These are phyloP conservation scores for Alloscopus bannaensis DNA, from an alignment of 2,888 invertebrate species.

Conservation along the genomic window DNA sequence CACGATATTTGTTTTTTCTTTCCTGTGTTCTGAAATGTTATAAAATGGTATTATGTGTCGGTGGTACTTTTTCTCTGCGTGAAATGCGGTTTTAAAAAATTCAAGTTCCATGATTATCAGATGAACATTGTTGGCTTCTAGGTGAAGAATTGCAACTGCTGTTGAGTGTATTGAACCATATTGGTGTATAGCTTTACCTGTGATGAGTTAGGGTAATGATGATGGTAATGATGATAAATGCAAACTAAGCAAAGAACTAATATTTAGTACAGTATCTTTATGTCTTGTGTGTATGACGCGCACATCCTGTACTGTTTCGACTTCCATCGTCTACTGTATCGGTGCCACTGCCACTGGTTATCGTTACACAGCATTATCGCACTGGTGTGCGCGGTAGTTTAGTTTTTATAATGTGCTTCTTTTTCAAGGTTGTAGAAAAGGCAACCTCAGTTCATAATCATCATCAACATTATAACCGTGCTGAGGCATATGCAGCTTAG, in stretches of 20 bases:
- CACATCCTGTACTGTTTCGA: slow-evolving; percentile 20
- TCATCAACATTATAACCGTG: no score
- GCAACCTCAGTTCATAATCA: no score
- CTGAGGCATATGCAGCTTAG: no score
- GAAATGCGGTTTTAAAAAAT: no score
- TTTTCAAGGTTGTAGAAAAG: slow-evolving; percentile 31
- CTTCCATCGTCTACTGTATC: slow-evolving; percentile 10
- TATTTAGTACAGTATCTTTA: slow-evolving; percentile 23
- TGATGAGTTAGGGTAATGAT: neutral
- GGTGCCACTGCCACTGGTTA: slow-evolving; percentile 22
- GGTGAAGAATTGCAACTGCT: neutral
- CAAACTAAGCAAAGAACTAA: slow-evolving; percentile 24
- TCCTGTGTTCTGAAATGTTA: no score
- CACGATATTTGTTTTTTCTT: no score
- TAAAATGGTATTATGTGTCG: no score
- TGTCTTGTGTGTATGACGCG: neutral
- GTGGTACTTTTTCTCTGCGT: no score
- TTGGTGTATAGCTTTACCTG: neutral
- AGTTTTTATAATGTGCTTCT: slow-evolving; percentile 5
- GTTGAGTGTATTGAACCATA: neutral
- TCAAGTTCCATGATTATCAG: slow-evolving; percentile 16
- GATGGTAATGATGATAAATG: slow-evolving; percentile 6
- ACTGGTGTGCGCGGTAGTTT: slow-evolving; percentile 11
- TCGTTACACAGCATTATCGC: neutral
- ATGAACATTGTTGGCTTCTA: slow-evolving; percentile 7